These are phyloP conservation scores for Eutolmus rufibarbis DNA, from an alignment of 2,888 invertebrate genomes.

Conservation along the genomic window DNA sequence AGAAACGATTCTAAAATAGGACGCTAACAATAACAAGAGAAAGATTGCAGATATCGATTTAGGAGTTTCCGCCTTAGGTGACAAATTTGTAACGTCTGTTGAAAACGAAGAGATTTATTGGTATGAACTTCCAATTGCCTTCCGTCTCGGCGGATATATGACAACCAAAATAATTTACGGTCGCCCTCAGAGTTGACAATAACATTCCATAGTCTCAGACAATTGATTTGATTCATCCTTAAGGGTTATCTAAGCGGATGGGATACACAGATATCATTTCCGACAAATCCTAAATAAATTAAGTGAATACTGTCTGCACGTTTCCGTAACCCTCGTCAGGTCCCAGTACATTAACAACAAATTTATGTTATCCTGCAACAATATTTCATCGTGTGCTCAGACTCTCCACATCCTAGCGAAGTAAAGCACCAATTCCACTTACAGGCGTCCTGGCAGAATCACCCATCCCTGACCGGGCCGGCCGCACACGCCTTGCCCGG, in stretches of 20 bases:
- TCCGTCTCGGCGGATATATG: background rate
- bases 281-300: constrained; percentile 49
- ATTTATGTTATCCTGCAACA: constrained; percentile 49
- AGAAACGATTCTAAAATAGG: background rate
- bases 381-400: constrained; percentile 45
- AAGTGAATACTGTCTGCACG: constrained; percentile 47
- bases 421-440: constrained; percentile 44
- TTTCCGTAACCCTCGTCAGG: constrained; percentile 41
- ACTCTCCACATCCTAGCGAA: constrained; percentile 22
- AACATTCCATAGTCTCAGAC: constrained; percentile 3
- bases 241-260: constrained; percentile 40
- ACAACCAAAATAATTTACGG: constrained; percentile 1
- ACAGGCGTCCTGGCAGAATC: constrained; percentile 27
- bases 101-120: background rate
- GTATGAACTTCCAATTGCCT: background rate
- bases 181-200: background rate
- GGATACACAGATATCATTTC: constrained; percentile 44
- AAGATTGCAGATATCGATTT: background rate
- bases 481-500: background rate
- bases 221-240: constrained; percentile 42
- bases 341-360: constrained; percentile 49
- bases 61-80: background rate
- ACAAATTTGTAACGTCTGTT: background rate
- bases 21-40: background rate
- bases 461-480: background rate